phyloP scores from a whole-genome alignment of 2,113 vertebrate genomes.

The Cebidichthys violaceus region DNA sequence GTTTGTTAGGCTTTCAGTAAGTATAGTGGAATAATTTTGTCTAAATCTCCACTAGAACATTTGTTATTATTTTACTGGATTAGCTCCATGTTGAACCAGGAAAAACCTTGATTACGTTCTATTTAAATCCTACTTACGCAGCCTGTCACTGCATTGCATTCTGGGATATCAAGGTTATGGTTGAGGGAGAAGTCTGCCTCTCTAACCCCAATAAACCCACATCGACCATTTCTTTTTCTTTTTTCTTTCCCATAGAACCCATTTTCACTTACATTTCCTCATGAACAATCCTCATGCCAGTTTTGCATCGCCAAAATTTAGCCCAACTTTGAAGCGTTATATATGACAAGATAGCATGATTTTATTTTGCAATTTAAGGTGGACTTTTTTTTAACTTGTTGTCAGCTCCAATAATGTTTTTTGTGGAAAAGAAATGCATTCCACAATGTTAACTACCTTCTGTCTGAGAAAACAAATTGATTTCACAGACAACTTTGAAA shows the following conservation, averaged over 20 bases:
- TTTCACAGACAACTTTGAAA: slow-evolving; percentile 14
- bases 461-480: neutral
- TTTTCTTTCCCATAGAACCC: no score
- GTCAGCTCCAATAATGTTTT: neutral
- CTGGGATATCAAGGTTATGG: neutral
- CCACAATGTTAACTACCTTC: neutral
- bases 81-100: neutral
- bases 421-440: neutral
- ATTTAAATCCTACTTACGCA: neutral
- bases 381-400: neutral
- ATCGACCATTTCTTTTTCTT: neutral
- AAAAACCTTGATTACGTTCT: slow-evolving; percentile 4
- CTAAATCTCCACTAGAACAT: neutral
- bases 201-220: neutral
- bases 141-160: neutral
- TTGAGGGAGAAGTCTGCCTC: neutral
- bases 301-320: neutral
- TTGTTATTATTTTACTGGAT: slow-evolving; percentile 4
- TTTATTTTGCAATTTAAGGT: neutral
- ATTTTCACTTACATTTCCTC: no score
- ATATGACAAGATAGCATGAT: neutral
- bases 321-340: no score
- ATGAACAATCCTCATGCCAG: neutral
- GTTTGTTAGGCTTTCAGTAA: slow-evolving; percentile 3
- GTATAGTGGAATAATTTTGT: neutral